Base-by-base conservation (phyloP, 2,888 invertebrate genomes). In the Noctua pronuba region DNA sequence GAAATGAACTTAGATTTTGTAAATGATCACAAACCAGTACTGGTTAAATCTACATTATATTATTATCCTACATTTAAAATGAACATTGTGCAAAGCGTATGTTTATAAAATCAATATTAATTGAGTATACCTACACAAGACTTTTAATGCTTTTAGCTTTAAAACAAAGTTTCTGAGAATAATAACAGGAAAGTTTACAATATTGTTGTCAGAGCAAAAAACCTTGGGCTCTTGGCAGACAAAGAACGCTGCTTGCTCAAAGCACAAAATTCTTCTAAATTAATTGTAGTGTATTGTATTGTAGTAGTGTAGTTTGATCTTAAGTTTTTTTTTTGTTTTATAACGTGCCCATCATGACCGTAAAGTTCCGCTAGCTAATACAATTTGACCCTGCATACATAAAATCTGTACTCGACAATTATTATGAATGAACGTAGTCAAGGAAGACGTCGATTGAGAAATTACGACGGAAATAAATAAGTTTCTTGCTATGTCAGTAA, bases 151-250 rank as follows among this genome's bases (percentile, higher is more conserved):
- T 46, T 52, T 44, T 18, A 55, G 24, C 10, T 55, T 62, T 66
- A 35, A 70, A 65, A 80, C 46, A 41, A 69, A 52, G 38, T 67
- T 86, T 86, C 88, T 41, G 18, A 73, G 83, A 77, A 85, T 62
- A 76, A 6, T 49, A 83, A 82, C 79, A 88, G 83, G 81, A 83
- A 85, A 85, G 76, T 71, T 38, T 44, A 41, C 60, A 24, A 58
- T 28, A 52, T 52, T 60, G 24, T 74, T 35, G 64, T 28, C 64
- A 28, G 10, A 69, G n/a, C 46, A 65, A 58, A 66, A 79, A 73
- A 11, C 80, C 79, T 79, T 73, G 80, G 49, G 35, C 6, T 16
- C 13, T 71, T 41, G 11, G 58, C 31, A 52, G 21, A 65, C n/a
- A 18, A 66, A 55, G 28, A n/a, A 58, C n/a, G 49, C 24, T 4